Conservation (phyloP, 2,888 invertebrate genomes). For the Calameuta filiformis region DNA sequence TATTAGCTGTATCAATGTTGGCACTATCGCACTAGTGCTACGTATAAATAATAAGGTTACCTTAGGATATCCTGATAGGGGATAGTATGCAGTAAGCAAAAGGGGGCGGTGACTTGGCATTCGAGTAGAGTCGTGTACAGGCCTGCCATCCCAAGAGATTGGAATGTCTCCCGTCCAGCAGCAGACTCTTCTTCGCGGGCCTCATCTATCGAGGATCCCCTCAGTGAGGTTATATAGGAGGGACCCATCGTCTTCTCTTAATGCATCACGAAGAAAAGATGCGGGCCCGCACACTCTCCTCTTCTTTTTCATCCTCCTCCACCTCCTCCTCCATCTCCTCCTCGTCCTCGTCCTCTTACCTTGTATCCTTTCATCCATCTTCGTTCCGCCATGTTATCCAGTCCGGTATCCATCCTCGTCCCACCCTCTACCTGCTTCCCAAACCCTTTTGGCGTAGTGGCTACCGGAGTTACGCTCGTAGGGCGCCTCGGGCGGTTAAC, state of each 20-base stretch:
- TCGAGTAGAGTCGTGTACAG: slow-evolving; percentile 33
- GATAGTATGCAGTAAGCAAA: too few species aligned
- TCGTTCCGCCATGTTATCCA: neutral
- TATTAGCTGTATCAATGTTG: too few species aligned
- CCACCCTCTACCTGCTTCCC: slow-evolving; percentile 23
- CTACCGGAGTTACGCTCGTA: slow-evolving; percentile 66
- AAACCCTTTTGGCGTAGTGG: slow-evolving; percentile 59
- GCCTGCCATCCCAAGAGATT: slow-evolving; percentile 59
- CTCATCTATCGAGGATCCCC: slow-evolving; percentile 1
- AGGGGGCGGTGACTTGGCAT: slow-evolving; percentile 43
- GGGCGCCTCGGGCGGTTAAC: slow-evolving; percentile 52
- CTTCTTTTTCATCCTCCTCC: slow-evolving; percentile 6
- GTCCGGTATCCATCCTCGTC: slow-evolving; percentile 23
- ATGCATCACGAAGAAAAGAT: slow-evolving; percentile 51
- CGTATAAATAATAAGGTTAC: too few species aligned
- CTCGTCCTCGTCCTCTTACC: slow-evolving; percentile 11
- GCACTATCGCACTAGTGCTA: too few species aligned
- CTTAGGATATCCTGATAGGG: too few species aligned
- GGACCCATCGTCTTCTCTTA: slow-evolving; percentile 32
- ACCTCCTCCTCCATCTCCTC: slow-evolving; percentile 6
- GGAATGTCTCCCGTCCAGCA: slow-evolving; percentile 60
- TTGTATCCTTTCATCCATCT: slow-evolving; percentile 12
- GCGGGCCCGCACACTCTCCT: slow-evolving; percentile 34
- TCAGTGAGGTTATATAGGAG: neutral
- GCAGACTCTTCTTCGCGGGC: slow-evolving; percentile 7